Base-by-base conservation (phyloP, 1,140 invertebrate species). In the Lysiphlebus fabarum region DNA sequence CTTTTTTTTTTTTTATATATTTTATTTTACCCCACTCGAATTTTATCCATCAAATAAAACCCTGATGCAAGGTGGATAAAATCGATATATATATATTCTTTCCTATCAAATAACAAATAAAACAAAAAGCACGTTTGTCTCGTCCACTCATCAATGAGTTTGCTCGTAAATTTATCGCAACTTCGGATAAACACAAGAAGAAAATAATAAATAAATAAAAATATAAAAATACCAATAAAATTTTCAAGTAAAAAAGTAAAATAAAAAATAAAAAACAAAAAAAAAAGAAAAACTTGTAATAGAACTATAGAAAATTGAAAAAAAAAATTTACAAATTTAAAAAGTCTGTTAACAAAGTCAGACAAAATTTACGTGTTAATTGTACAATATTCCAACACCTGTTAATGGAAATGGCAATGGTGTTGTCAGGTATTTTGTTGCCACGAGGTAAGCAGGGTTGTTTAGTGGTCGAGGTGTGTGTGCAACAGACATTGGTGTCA, bases 361-460 rank as follows among this genome's bases (percentile, higher is more conserved):
- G 17, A 4, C 17, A 26, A 26, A 26, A 26, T 26, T 71, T 69
- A 51, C 67, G 60, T 65, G 69, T 70, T 73, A 73, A 73, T 73
- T 73, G 69, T 64, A 62, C n/a, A n/a, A n/a, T 58, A 64, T 65
- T 67, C 65, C 65, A 72, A 72, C 69, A 71, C 70, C 67, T 71
- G 71, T 71, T 73, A 73, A 72, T 73, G 63, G 71, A 55, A 67
- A 63, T 58, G 65, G 64, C 62, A 61, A 61, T 64, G 67, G 65
- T 61, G 61, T 61, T 70, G 70, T 71, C 70, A 70, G 68, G 68
- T 69, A 70, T 73, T 71, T 72, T 68, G 65, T 67, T 61, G 61
- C 63, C 62, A 57, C 57, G 62, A 73, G 65, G 69, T 73, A 72
- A 72, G 69, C 67, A 65, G 63, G 61, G 61, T 69, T 58, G 69